phyloP scores from a whole-genome alignment of 2,888 invertebrate species.

The Ypsolopha scabrella region DNA sequence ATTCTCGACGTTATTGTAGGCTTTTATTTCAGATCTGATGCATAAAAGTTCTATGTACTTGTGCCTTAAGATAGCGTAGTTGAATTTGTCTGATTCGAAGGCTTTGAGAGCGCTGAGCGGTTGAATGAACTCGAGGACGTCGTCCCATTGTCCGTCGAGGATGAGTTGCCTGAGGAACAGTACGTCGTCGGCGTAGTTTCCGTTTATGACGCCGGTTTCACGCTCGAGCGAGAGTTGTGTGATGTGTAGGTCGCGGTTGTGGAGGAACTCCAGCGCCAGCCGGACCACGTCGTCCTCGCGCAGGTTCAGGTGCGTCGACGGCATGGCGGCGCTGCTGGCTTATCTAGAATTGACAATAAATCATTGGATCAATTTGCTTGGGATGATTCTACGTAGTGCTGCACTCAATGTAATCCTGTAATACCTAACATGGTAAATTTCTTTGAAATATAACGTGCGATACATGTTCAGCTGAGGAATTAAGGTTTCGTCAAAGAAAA shows the following conservation, averaged over 20 bases:
- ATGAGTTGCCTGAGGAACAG: slow-evolving; percentile 94
- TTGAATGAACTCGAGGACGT: slow-evolving; percentile 95
- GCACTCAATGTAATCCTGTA: too few species aligned
- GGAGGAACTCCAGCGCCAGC: slow-evolving; percentile 85
- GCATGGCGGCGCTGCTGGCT: slow-evolving; percentile 61
- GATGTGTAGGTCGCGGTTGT: slow-evolving; percentile 93
- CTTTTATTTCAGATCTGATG: slow-evolving; percentile 93
- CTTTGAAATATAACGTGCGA: too few species aligned
- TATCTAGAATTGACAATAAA: slow-evolving; percentile 26
- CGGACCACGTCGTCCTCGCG: slow-evolving; percentile 92
- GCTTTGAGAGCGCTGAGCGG: slow-evolving; percentile 86
- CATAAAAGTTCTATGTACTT: slow-evolving; percentile 95
- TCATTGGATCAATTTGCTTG: background rate
- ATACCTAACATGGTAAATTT: too few species aligned
- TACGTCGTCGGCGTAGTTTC: slow-evolving; percentile 93
- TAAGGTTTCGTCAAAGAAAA: too few species aligned
- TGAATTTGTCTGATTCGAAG: slow-evolving; percentile 88
- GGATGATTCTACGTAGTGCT: background rate
- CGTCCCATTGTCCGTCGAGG: slow-evolving; percentile 98
- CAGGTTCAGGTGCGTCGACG: slow-evolving; percentile 85
- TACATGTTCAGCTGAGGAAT: too few species aligned
- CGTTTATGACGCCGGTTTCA: slow-evolving; percentile 95
- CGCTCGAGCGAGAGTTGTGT: slow-evolving; percentile 91
- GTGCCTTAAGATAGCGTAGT: slow-evolving; percentile 89
- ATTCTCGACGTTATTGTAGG: slow-evolving; percentile 87